Evolutionary conservation across 2,113 vertebrate genomes (phyloP).

Genomic region (Strix aluco): DNA sequence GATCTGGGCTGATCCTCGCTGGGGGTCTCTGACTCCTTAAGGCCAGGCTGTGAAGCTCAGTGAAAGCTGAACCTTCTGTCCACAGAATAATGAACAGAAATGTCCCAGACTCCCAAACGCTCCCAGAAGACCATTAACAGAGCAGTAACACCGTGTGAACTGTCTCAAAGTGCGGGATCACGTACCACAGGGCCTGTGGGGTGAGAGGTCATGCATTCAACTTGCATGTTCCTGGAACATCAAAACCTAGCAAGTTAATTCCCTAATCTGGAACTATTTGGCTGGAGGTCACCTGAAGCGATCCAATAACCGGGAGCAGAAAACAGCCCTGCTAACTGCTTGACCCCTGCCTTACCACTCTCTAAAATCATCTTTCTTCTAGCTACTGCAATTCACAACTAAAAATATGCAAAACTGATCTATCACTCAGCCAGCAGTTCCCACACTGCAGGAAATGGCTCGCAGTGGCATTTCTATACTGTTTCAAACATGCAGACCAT

Average conservation of each 20-base stretch:
- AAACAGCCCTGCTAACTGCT: neutral
- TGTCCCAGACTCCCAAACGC: neutral
- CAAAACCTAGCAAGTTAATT: neutral
- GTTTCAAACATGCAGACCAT: neutral
- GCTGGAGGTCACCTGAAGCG: neutral
- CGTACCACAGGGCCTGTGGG: neutral
- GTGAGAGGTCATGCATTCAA: neutral
- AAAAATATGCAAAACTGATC: conserved; percentile 6
- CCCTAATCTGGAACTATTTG: conserved; percentile 21
- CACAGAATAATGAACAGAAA: neutral
- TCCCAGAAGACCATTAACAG: neutral
- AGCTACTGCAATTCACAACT: neutral
- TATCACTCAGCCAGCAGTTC: neutral
- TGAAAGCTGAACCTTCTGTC: neutral
- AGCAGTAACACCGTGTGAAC: neutral
- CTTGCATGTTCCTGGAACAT: neutral
- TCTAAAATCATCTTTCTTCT: neutral
- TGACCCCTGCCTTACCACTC: neutral
- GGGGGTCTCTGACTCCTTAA: neutral
- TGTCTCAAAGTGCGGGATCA: neutral
- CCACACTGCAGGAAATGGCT: neutral
- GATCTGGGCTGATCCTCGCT: neutral
- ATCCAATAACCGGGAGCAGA: neutral
- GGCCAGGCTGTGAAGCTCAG: neutral
- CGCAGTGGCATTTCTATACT: neutral